Conservation (phyloP, 1,140 invertebrate species). For the Lerema accius region DNA sequence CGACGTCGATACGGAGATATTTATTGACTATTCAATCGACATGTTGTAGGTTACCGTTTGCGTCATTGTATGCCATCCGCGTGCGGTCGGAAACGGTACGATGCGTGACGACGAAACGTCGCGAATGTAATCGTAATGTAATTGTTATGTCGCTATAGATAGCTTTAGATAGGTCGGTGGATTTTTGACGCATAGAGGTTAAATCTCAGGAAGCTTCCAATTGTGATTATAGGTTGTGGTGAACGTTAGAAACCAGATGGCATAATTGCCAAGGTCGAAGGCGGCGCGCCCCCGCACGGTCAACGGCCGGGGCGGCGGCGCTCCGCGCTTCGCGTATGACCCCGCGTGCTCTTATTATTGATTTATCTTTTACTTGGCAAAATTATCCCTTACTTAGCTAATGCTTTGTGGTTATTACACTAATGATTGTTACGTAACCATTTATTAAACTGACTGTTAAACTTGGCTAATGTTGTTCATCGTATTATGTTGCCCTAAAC, state of each 20-base stretch:
- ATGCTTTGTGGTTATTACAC: background rate
- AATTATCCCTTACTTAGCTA: conserved; percentile 56
- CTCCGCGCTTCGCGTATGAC: conserved; percentile 62
- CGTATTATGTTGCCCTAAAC: no score
- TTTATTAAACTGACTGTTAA: no score
- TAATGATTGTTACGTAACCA: background rate
- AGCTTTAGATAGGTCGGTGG: background rate
- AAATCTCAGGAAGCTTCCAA: background rate
- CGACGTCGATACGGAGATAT: conserved; percentile 15
- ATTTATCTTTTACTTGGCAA: conserved; percentile 58
- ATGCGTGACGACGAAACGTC: conserved; percentile 27
- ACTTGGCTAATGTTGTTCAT: no score
- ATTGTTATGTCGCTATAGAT: conserved; percentile 10
- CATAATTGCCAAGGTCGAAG: conserved; percentile 68
- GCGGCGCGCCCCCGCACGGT: conserved; percentile 69
- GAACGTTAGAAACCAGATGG: conserved; percentile 42
- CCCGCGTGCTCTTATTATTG: conserved; percentile 69
- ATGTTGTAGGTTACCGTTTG: conserved; percentile 29
- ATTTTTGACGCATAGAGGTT: conserved; percentile 4
- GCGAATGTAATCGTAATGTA: conserved; percentile 26
- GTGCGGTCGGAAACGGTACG: conserved; percentile 14
- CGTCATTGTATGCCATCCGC: conserved; percentile 26
- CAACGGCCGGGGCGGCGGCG: conserved; percentile 70
- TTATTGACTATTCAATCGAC: conserved; percentile 18
- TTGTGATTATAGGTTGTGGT: conserved; percentile 7